Evolutionary conservation across 2,797 vertebrate genomes (phyloP), one percentile per base, ranked within the genome.

Genomic region (Notolabrus celidotus): DNA sequence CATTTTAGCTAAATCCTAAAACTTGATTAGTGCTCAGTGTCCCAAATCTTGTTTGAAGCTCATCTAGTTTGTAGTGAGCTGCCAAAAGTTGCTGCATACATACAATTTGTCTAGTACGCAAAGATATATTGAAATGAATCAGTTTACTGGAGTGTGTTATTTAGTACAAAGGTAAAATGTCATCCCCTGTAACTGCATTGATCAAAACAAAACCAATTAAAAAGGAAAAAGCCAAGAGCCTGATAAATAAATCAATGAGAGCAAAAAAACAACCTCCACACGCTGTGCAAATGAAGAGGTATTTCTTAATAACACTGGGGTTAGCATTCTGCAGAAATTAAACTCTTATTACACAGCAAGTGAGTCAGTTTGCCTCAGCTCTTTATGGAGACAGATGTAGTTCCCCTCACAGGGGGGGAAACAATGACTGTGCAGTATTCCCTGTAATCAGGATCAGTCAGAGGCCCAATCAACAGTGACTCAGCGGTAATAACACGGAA

Each of bases 401-500:
- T 27, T 77, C 34, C 71, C 64, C 33, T 67, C 16, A 27, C 20
- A 12, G 34, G 23, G 66, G 42, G 61, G 45, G 67, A 77, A 47
- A 79, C 60, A 67, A 62, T 82, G 84, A 86, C 66, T 62, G 31
- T 69, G 82, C 82, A 80, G 50, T 41, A 68, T 70, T 80, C 69
- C 39, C 42, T 59, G 73, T 71, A 81, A 85, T 86, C 64, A 77
- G 43, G 47, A 66, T 70, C 59, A 63, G 61, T 74, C 64, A 69
- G 54, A 62, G 54, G 74, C 58, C 57, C 71, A 72, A 64, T 83
- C 78, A 82, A 23, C 61, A 20, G 57, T 71, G 79, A 88, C 71
- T 86, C 86, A 86, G 78, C 65, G n/a, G 57, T 64, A 67, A 60
- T 68, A 47, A 58, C 75, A 77, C 4, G n/a, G 61, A 79, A 67